These are phyloP conservation scores for Florisuga fusca DNA, from an alignment of 2,797 vertebrate genomes.

Conservation along the genomic window DNA sequence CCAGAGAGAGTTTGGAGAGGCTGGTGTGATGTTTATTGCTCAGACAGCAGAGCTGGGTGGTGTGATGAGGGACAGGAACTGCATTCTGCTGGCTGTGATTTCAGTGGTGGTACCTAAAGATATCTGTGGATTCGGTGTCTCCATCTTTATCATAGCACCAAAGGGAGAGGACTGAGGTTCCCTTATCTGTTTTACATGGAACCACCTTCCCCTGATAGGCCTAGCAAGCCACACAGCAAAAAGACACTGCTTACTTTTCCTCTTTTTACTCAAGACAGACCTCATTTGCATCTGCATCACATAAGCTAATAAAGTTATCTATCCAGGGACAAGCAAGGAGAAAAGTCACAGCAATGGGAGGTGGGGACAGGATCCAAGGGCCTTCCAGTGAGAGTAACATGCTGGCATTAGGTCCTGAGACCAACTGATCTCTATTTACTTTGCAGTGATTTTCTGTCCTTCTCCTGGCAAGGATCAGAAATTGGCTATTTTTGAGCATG, in stretches of 20 bases:
- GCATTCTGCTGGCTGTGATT: slow-evolving; percentile 15
- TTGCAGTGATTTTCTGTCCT: neutral
- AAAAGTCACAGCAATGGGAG: neutral
- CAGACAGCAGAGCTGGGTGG: slow-evolving; percentile 3
- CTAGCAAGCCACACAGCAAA: neutral
- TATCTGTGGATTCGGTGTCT: neutral
- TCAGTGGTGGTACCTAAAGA: neutral
- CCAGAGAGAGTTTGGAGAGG: slow-evolving; percentile 40
- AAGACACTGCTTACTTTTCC: neutral
- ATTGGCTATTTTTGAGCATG: neutral
- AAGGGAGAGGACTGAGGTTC: neutral
- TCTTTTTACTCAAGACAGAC: neutral
- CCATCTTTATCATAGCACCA: neutral
- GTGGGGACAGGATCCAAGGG: neutral
- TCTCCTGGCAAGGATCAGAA: neutral
- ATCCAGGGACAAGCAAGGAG: neutral
- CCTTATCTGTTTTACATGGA: slow-evolving; percentile 38
- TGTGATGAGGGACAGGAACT: neutral
- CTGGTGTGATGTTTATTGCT: slow-evolving; percentile 68
- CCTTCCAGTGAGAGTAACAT: neutral
- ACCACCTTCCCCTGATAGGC: neutral
- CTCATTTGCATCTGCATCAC: neutral
- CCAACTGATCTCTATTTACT: neutral
- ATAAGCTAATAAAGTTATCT: neutral
- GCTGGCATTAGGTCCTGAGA: neutral